phyloP scores from a whole-genome alignment of 2,113 vertebrate genomes.

The Ammodytes marinus region DNA sequence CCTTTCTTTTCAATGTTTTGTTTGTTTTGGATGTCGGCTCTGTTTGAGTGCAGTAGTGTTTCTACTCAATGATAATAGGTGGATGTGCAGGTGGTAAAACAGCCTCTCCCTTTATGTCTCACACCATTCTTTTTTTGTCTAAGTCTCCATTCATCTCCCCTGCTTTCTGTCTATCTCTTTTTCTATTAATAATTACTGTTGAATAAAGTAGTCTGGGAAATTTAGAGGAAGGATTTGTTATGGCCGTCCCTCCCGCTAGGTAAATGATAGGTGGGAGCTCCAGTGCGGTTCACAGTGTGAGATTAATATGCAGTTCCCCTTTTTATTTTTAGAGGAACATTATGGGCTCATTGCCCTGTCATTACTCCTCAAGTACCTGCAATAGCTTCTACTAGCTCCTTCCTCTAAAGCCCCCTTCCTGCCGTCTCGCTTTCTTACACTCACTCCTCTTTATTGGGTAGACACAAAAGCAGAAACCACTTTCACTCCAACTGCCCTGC shows the following conservation, averaged over 20 bases:
- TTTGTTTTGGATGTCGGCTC: conserved; percentile 22
- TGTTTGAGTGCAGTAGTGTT: conserved; percentile 9
- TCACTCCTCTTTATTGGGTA: not conserved
- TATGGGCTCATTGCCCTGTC: conserved; percentile 34
- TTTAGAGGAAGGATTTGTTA: conserved; percentile 58
- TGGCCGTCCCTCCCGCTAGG: conserved; percentile 15
- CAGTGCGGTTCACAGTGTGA: conserved; percentile 20
- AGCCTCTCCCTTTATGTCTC: conserved; percentile 20
- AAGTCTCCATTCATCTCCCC: not conserved
- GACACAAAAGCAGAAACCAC: conserved; percentile 10
- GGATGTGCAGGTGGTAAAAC: conserved; percentile 44
- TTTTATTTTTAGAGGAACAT: conserved; percentile 60
- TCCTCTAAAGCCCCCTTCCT: conserved; percentile 11
- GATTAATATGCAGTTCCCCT: conserved; percentile 59
- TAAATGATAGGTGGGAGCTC: conserved; percentile 51
- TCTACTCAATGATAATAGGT: conserved; percentile 43
- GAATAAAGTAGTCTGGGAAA: conserved; percentile 49
- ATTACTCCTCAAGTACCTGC: conserved; percentile 39
- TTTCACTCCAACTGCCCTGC: not conserved
- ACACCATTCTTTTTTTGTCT: not conserved
- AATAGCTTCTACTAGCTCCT: conserved; percentile 1
- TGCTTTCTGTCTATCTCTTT: conserved; percentile 32
- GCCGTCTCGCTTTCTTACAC: not conserved
- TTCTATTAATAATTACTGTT: conserved; percentile 47
- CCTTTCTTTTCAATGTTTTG: not conserved